phyloP scores from a whole-genome alignment of 2,797 vertebrate genomes.

The Agapornis canus region DNA sequence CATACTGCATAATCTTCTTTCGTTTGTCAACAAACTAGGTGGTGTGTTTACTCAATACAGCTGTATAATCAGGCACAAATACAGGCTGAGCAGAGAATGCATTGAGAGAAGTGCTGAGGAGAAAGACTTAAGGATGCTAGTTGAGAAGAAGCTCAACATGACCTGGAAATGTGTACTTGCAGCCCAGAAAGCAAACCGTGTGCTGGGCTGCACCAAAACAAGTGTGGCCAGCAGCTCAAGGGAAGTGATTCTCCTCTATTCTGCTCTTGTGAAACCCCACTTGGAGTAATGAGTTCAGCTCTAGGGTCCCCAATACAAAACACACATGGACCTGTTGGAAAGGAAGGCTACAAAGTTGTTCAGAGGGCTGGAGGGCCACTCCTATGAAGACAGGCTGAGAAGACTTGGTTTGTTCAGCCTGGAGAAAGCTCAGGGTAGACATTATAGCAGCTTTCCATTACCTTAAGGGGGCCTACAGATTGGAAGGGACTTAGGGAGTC shows the following conservation, averaged over 20 bases:
- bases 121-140: not conserved
- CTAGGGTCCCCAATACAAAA: not conserved
- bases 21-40: not conserved
- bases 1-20: not conserved
- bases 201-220: not conserved
- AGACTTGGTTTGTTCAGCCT: not conserved
- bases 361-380: not conserved
- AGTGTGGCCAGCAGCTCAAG: not conserved
- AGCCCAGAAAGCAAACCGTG: not conserved
- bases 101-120: not conserved
- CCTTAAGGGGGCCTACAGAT: not conserved
- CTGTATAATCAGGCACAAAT: not conserved
- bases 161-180: not conserved
- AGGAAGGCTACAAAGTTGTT: not conserved
- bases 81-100: not conserved
- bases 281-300: not conserved
- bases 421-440: not conserved
- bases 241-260: not conserved
- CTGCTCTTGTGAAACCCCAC: not conserved
- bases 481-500: not conserved
- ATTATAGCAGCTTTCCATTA: not conserved
- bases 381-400: not conserved
- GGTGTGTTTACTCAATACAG: conserved; percentile 5
- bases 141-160: not conserved
- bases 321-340: not conserved